phyloP scores from a whole-genome alignment of 2,888 invertebrate species.

The Syrphus vitripennis region DNA sequence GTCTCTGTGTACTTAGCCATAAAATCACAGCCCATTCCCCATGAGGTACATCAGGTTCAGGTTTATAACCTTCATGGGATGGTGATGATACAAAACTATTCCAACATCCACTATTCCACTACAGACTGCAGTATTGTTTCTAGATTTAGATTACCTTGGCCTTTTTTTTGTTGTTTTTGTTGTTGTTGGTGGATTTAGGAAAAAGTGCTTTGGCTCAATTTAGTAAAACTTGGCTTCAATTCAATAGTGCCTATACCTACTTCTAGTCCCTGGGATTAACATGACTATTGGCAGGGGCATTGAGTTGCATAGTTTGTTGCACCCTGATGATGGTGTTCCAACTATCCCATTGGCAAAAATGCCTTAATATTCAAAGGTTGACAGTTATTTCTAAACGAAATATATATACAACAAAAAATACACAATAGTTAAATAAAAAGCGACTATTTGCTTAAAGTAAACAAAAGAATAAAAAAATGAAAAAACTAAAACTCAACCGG shows the following conservation, averaged over 20 bases:
- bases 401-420: not conserved
- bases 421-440: slow-evolving; percentile 16
- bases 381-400: not conserved
- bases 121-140: not conserved
- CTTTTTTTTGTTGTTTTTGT: too few species aligned
- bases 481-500: not conserved
- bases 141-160: not conserved
- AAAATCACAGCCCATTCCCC: not conserved
- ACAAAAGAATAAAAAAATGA: not conserved
- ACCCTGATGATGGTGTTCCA: not conserved
- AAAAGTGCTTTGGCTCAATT: not conserved
- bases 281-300: slow-evolving; percentile 13
- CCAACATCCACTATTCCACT: not conserved
- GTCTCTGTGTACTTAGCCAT: not conserved
- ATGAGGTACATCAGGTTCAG: not conserved
- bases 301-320: slow-evolving; percentile 8
- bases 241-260: too few species aligned
- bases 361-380: not conserved
- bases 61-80: not conserved
- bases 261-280: not conserved
- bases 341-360: not conserved
- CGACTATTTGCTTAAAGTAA: slow-evolving; percentile 12
- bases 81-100: not conserved
- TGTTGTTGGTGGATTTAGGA: not conserved
- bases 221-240: slow-evolving; percentile 37